Percentiles rank a stretch among this genome's conserved stretches.
Evolutionary conservation across 1,140 invertebrate species (phyloP).

Genomic region (Aphidius ervi): DNA sequence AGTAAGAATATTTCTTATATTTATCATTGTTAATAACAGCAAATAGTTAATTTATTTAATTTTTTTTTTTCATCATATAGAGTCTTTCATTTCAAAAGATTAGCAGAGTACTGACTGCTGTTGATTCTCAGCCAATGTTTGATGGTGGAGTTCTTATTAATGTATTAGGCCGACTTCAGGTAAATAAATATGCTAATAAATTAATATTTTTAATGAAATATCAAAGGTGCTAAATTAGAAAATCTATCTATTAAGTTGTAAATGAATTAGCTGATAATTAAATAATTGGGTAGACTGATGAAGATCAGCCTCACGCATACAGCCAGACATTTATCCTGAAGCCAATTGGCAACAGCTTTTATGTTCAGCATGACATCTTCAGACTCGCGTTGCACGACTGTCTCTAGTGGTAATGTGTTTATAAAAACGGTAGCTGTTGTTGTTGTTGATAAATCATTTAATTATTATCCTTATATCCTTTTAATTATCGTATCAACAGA

Average conservation of each 20-base stretch:
- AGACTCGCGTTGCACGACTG: slow-evolving; percentile 79
- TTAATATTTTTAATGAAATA: neutral
- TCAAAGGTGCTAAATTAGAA: neutral
- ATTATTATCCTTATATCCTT: no score
- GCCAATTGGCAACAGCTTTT: slow-evolving; percentile 79
- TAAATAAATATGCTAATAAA: slow-evolving; percentile 48
- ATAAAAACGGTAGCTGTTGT: no score
- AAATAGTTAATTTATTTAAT: slow-evolving; percentile 3
- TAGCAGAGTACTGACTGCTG: slow-evolving; percentile 82
- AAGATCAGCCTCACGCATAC: slow-evolving; percentile 87
- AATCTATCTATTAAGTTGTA: neutral
- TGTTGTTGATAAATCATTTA: no score
- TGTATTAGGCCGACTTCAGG: slow-evolving; percentile 89
- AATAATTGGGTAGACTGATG: slow-evolving; percentile 72
- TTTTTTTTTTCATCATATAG: slow-evolving; percentile 52
- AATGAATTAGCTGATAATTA: slow-evolving; percentile 20
- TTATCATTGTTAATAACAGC: neutral
- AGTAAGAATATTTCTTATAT: slow-evolving; percentile 56
- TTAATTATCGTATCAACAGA: no score
- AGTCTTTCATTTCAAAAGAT: slow-evolving; percentile 89
- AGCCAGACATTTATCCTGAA: slow-evolving; percentile 89
- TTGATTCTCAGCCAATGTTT: slow-evolving; percentile 93
- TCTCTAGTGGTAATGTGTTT: slow-evolving; percentile 40
- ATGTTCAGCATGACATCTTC: slow-evolving; percentile 88
- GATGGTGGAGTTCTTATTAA: slow-evolving; percentile 92